These are phyloP conservation scores for Illadopsis cleaveri DNA, from an alignment of 2,113 vertebrate species.

Conservation along the genomic window DNA sequence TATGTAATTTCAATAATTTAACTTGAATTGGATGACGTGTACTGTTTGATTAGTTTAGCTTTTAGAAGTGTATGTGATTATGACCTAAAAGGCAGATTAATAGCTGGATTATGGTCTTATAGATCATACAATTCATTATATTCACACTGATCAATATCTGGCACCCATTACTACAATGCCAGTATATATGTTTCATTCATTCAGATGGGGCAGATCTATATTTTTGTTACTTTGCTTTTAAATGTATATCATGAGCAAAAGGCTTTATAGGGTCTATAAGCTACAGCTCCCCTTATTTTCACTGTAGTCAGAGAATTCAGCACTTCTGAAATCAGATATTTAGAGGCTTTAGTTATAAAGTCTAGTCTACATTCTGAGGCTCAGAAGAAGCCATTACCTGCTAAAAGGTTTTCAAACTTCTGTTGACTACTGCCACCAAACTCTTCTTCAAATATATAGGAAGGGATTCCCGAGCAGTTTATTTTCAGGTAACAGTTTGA, in stretches of 20 bases:
- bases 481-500: slow-evolving; percentile 11
- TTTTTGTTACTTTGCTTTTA: slow-evolving; percentile 66
- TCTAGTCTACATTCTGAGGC: not conserved
- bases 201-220: slow-evolving; percentile 68
- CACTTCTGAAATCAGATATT: not conserved
- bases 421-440: slow-evolving; percentile 7
- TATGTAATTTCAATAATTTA: slow-evolving; percentile 75
- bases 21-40: slow-evolving; percentile 69
- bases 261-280: slow-evolving; percentile 9
- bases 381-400: slow-evolving; percentile 29
- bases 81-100: slow-evolving; percentile 78
- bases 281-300: slow-evolving; percentile 20
- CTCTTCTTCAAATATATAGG: slow-evolving; percentile 9
- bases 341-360: slow-evolving; percentile 8
- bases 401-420: slow-evolving; percentile 10
- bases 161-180: slow-evolving; percentile 67
- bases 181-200: slow-evolving; percentile 72
- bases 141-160: slow-evolving; percentile 77
- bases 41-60: slow-evolving; percentile 71
- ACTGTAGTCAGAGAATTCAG: slow-evolving; percentile 15
- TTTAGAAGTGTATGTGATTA: slow-evolving; percentile 74
- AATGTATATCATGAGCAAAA: slow-evolving; percentile 41
- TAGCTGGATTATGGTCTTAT: slow-evolving; percentile 77
- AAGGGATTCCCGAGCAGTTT: not conserved
- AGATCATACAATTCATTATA: slow-evolving; percentile 80